These are phyloP conservation scores for Bradypus variegatus DNA, from an alignment of 2,797 vertebrate genomes.

Conservation along the genomic window DNA sequence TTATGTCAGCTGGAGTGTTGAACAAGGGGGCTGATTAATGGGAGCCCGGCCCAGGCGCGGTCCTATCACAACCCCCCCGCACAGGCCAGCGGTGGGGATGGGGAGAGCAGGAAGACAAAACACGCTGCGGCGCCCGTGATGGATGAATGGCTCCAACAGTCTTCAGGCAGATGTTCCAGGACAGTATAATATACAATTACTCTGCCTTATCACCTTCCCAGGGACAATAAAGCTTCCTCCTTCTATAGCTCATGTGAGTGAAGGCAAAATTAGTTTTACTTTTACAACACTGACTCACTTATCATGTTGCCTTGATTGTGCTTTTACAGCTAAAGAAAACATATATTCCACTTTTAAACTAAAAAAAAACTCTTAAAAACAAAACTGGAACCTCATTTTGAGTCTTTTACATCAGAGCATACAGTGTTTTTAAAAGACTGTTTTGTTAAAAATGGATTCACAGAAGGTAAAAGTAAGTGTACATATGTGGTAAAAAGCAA, in stretches of 20 bases:
- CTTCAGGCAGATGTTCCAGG: slow-evolving; percentile 99
- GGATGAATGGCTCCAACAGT: slow-evolving; percentile 96
- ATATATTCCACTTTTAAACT: slow-evolving; percentile 75
- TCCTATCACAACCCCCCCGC: slow-evolving; percentile 89
- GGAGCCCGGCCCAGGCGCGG: slow-evolving; percentile 87
- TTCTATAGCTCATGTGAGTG: slow-evolving; percentile 98
- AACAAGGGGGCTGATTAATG: slow-evolving; percentile 96
- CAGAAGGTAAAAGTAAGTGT: not conserved
- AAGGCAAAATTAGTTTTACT: slow-evolving; percentile 99
- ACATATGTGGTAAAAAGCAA: not conserved
- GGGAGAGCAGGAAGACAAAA: slow-evolving; percentile 82
- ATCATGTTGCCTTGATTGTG: slow-evolving; percentile 86
- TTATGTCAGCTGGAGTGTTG: slow-evolving; percentile 93
- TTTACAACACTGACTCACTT: slow-evolving; percentile 94
- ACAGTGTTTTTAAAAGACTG: slow-evolving; percentile 9
- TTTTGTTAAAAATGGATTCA: slow-evolving; percentile 42
- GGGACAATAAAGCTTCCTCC: slow-evolving; percentile 98
- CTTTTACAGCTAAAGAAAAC: slow-evolving; percentile 81
- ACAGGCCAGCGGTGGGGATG: slow-evolving; percentile 81
- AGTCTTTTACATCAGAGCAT: slow-evolving; percentile 50
- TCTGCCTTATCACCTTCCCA: slow-evolving; percentile 99
- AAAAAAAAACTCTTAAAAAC: slow-evolving; percentile 56
- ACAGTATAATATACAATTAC: slow-evolving; percentile 99
- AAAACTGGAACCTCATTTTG: slow-evolving; percentile 54
- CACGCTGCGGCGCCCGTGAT: slow-evolving; percentile 85